Evolutionary conservation across 2,888 invertebrate species (phyloP).

Genomic region (Therioaphis trifolii): DNA sequence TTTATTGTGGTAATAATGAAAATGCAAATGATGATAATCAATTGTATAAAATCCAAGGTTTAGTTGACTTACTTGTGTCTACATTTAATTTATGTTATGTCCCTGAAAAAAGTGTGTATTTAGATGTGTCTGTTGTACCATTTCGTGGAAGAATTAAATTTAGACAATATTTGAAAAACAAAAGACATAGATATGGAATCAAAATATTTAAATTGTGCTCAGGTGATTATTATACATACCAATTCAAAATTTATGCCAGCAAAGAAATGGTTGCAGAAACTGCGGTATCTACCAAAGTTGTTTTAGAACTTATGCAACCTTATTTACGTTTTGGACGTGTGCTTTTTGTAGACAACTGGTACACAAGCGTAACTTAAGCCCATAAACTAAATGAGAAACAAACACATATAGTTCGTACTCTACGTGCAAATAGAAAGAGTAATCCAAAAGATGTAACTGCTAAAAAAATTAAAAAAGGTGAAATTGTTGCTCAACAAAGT

Average conservation of each 20-base stretch:
- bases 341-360: slow-evolving; percentile 51
- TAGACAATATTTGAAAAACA: slow-evolving; percentile 67
- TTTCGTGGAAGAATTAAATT: slow-evolving; percentile 67
- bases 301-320: slow-evolving; percentile 3
- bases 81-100: slow-evolving; percentile 35
- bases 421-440: slow-evolving; percentile 34
- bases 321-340: slow-evolving; percentile 26
- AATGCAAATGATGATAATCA: slow-evolving; percentile 64
- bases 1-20: slow-evolving; percentile 66
- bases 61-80: slow-evolving; percentile 55
- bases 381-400: slow-evolving; percentile 15
- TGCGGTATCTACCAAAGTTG: slow-evolving; percentile 15
- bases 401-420: slow-evolving; percentile 59
- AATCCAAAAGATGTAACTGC: slow-evolving; percentile 40
- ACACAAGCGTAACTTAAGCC: slow-evolving; percentile 57
- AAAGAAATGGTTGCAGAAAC: slow-evolving; percentile 11
- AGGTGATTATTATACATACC: slow-evolving; percentile 66
- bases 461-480: slow-evolving; percentile 33
- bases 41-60: slow-evolving; percentile 63
- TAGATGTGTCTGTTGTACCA: slow-evolving; percentile 68
- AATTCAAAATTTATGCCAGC: slow-evolving; percentile 66
- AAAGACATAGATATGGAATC: slow-evolving; percentile 67
- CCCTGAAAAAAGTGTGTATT: slow-evolving; percentile 66
- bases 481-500: slow-evolving; percentile 64
- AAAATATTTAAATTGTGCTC: slow-evolving; percentile 68